Percentiles rank a stretch among this genome's conserved stretches.
Evolutionary conservation across 2,888 invertebrate species (phyloP).

Genomic region (Parascotia fuliginaria): DNA sequence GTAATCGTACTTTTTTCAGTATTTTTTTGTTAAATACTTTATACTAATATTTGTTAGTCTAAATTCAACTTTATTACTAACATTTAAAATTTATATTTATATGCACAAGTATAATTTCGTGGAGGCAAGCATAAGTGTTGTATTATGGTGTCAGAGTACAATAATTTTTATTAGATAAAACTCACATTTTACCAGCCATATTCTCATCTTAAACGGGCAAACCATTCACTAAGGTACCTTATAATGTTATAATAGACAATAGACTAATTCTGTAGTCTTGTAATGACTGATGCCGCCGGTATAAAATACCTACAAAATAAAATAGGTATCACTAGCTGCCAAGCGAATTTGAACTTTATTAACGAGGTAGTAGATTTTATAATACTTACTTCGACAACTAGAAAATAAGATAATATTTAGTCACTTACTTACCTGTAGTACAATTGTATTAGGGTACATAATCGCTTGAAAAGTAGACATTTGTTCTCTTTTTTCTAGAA

Average conservation of each 20-base stretch:
- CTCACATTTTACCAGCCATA: not conserved
- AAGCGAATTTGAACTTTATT: not conserved
- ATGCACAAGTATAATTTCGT: not conserved
- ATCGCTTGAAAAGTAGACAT: no score
- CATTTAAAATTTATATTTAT: not conserved
- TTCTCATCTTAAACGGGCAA: not conserved
- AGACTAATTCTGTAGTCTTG: not conserved
- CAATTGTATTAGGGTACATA: not conserved
- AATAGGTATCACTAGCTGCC: not conserved
- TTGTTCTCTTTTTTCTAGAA: no score
- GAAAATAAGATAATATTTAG: not conserved
- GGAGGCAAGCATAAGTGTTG: not conserved
- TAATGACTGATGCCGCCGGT: not conserved
- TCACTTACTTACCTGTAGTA: not conserved
- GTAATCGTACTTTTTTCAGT: no score
- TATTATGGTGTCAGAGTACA: not conserved
- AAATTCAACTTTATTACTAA: not conserved
- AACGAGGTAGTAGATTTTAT: not conserved
- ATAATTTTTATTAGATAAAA: not conserved
- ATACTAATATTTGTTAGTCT: not conserved
- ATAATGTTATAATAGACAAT: no score
- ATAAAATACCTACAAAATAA: not conserved
- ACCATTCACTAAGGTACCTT: no score
- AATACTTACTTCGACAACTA: not conserved
- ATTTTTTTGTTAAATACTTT: no score